Evolutionary conservation across 2,888 invertebrate species (phyloP), one percentile per base, ranked within the genome.

Genomic region (Epirrhoe alternata): DNA sequence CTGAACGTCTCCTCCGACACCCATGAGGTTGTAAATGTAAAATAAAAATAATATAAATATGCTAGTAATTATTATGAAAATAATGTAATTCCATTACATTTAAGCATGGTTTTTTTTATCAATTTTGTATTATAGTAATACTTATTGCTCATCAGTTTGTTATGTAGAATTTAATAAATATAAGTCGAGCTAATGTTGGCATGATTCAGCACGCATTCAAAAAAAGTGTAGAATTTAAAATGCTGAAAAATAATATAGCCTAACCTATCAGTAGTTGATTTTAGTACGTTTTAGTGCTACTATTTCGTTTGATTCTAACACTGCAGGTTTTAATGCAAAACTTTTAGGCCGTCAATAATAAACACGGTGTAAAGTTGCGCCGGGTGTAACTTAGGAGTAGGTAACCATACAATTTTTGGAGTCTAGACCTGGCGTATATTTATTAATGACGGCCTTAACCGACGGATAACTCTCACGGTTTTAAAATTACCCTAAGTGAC

Each of bases 31-130:
- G n/a, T n/a, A n/a, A 31, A 8, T 8, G 35, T 38, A 10, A 10
- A 8, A 38, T 5, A 10, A 10, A 12, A 42, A 12, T 12, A 42
- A 4, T 42, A 12, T 42, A 8, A 8, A 35, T 8, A 7, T 35
- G 7, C 1, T 35, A 35, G 35, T 4, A 8, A 1, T 8, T 8
- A 3, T 35, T 8, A 0, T 10, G n/a, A 47, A 17, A 24, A 52
- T 31, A 8, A 42, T 47, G 24, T 16, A 50, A 53, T 54, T 66
- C 61, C 66, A 62, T 66, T 49, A 51, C 61, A 51, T 57, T 54
- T 2, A n/a, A 47, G 57, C 52, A 57, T 52, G 66, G 1, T 53
- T 61, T 50, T 50, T 50, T 3, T n/a, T n/a, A n/a, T 56, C 14
- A 33, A 35, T 52, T 42, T 53, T 49, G 47, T 64, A 58, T 14